Conservation (phyloP, 1,140 invertebrate species). For the Drosophila orosa region DNA sequence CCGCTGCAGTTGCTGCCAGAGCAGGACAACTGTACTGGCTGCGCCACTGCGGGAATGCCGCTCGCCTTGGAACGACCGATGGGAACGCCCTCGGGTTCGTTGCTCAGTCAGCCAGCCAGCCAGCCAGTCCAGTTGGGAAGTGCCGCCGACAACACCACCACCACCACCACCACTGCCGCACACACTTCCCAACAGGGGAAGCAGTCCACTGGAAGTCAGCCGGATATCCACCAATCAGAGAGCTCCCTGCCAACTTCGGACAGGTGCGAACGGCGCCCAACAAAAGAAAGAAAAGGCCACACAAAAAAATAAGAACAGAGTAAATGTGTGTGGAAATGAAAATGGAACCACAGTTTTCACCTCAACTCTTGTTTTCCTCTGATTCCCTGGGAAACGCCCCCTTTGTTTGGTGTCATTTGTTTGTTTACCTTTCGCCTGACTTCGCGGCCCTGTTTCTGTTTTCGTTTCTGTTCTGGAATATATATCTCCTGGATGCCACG, state of each 20-base stretch:
- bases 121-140: conserved; percentile 18
- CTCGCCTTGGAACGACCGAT: conserved; percentile 38
- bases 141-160: conserved; percentile 1
- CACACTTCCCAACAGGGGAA: conserved; percentile 51
- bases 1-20: conserved; percentile 65
- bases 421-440: conserved; percentile 68
- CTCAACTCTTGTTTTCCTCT: conserved; percentile 32
- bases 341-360: conserved; percentile 62
- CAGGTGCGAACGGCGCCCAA: conserved; percentile 73
- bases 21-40: conserved; percentile 50
- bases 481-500: conserved; percentile 17
- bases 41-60: conserved; percentile 14
- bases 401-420: conserved; percentile 78
- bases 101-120: conserved; percentile 6
- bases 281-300: conserved; percentile 70
- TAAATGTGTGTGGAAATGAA: conserved; percentile 39
- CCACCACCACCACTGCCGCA: neutral
- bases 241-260: conserved; percentile 40
- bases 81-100: conserved; percentile 51
- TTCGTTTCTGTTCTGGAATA: conserved; percentile 12
- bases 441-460: conserved; percentile 22
- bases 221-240: conserved; percentile 51
- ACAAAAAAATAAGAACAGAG: conserved; percentile 51
- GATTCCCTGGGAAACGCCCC: conserved; percentile 61
- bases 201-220: conserved; percentile 54